Conservation (phyloP, 2,888 invertebrate genomes). For the Drosophila eohydei region DNA sequence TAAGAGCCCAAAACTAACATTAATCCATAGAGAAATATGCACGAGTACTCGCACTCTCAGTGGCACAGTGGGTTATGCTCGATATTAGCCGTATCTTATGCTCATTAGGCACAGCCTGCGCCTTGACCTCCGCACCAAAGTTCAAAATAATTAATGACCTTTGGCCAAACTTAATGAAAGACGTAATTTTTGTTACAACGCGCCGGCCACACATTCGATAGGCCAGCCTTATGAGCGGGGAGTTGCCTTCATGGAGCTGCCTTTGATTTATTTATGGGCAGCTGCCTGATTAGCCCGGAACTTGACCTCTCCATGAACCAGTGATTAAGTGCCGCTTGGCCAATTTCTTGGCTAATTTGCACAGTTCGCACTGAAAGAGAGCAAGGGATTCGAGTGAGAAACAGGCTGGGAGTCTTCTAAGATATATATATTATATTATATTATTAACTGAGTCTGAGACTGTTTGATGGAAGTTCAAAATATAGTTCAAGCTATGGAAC, state of each 20-base stretch:
- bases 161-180: slow-evolving; percentile 82
- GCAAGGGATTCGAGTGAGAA: neutral
- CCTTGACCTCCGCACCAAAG: slow-evolving; percentile 73
- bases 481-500: neutral
- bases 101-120: slow-evolving; percentile 77
- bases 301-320: slow-evolving; percentile 49
- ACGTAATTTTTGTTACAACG: slow-evolving; percentile 68
- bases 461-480: neutral
- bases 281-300: slow-evolving; percentile 67
- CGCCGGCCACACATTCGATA: slow-evolving; percentile 6
- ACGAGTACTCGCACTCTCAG: slow-evolving; percentile 24
- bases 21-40: slow-evolving; percentile 60
- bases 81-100: slow-evolving; percentile 63
- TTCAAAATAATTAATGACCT: slow-evolving; percentile 84
- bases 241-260: slow-evolving; percentile 5
- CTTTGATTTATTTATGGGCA: slow-evolving; percentile 75
- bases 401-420: too few species aligned
- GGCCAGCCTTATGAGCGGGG: slow-evolving; percentile 41
- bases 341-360: slow-evolving; percentile 71
- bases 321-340: slow-evolving; percentile 61
- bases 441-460: neutral
- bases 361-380: slow-evolving; percentile 35
- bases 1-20: slow-evolving; percentile 71
- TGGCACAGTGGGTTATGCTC: slow-evolving; percentile 13
- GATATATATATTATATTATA: neutral